Conservation (phyloP, 2,888 invertebrate genomes). For the Volucella zonaria region DNA sequence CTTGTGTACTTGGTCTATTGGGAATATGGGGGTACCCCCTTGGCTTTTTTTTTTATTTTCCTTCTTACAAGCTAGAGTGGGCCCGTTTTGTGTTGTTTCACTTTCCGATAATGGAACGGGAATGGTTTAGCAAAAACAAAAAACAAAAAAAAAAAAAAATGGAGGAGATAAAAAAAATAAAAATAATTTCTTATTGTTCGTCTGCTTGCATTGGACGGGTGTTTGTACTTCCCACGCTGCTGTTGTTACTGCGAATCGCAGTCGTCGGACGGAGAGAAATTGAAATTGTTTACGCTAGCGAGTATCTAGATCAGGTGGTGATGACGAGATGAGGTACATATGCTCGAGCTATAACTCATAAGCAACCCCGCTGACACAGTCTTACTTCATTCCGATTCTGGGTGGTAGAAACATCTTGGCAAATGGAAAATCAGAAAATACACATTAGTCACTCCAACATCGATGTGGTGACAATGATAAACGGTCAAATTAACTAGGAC, state of each 20-base stretch:
- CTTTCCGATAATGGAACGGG: conserved; percentile 24
- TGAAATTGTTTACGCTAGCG: conserved; percentile 43
- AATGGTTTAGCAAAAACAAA: conserved; percentile 1
- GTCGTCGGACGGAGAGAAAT: conserved; percentile 21
- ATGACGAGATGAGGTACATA: conserved; percentile 10
- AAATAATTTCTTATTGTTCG: conserved; percentile 23
- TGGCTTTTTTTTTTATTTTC: neutral
- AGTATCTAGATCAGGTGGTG: conserved; percentile 53
- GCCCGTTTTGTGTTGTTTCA: conserved; percentile 39
- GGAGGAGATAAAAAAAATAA: conserved; percentile 2
- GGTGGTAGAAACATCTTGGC: conserved; percentile 17
- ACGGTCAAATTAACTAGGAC: conserved; percentile 64
- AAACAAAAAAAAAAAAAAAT: conserved; percentile 12
- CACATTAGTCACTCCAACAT: conserved; percentile 23
- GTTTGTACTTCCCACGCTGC: conserved; percentile 39
- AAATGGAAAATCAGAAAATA: conserved; percentile 8
- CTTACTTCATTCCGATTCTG: neutral
- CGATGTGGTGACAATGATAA: conserved; percentile 46
- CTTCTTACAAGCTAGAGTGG: neutral
- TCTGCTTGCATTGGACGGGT: conserved; percentile 18
- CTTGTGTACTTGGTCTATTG: too few relatives aligned
- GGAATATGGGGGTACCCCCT: too few relatives aligned
- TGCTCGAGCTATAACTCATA: neutral
- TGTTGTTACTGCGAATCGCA: neutral
- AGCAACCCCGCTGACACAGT: neutral